Conservation (phyloP, 1,140 invertebrate species). For the Pseudomyrmex pallidus region DNA sequence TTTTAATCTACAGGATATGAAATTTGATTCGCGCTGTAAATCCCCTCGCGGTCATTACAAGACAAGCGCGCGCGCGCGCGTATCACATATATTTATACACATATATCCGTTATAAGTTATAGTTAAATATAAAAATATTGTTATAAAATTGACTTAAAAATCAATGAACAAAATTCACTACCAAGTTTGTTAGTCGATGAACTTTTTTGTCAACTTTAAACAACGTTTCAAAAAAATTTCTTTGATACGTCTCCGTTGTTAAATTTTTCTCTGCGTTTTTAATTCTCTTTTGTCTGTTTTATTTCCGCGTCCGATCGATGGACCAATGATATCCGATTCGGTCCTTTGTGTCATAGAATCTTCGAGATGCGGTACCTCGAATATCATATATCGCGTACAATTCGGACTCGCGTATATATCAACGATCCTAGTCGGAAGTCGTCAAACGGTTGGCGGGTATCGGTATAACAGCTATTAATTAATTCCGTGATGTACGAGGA, state of each 20-base stretch:
- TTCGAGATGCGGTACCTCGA: conserved; percentile 40
- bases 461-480: conserved; percentile 73
- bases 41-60: conserved; percentile 44
- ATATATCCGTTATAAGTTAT: neutral
- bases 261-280: too few relatives aligned
- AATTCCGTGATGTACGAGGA: conserved; percentile 66
- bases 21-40: conserved; percentile 53
- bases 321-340: conserved; percentile 25
- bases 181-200: neutral
- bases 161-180: conserved; percentile 7
- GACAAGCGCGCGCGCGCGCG: conserved; percentile 31
- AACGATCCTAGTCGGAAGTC: conserved; percentile 56
- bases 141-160: neutral
- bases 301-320: conserved; percentile 1
- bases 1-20: conserved; percentile 68
- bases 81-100: conserved; percentile 1
- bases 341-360: conserved; percentile 69
- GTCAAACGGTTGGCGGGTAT: conserved; percentile 62
- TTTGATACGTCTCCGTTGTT: neutral
- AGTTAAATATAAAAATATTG: neutral
- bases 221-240: too few relatives aligned
- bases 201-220: too few relatives aligned
- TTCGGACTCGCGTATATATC: conserved; percentile 20
- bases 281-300: neutral
- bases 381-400: conserved; percentile 51